Evolutionary conservation across 2,113 vertebrate species (phyloP).

Genomic region (Nematolebias whitei): DNA sequence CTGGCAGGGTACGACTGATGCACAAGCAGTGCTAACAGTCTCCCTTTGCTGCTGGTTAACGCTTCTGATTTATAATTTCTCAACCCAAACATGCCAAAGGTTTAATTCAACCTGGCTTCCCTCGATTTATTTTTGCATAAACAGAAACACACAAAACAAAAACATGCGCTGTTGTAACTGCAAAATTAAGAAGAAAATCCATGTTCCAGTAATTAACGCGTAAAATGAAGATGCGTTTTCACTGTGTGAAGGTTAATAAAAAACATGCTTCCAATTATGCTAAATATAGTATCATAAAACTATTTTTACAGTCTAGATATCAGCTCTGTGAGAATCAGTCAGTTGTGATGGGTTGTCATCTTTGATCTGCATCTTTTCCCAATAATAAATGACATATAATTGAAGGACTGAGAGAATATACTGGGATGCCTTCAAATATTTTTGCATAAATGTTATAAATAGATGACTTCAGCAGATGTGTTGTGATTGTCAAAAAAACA

Average conservation of each 20-base stretch:
- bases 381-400: conserved; percentile 5
- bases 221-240: neutral
- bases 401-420: conserved; percentile 19
- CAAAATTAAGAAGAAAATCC: neutral
- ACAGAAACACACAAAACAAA: conserved; percentile 13
- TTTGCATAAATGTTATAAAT: conserved; percentile 16
- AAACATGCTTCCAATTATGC: neutral
- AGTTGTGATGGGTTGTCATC: conserved; percentile 19
- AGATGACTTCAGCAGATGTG: conserved; percentile 8
- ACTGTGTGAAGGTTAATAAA: neutral
- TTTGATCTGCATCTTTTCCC: conserved; percentile 8
- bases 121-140: conserved; percentile 11
- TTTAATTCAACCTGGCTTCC: conserved; percentile 13
- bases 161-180: neutral
- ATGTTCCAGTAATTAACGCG: neutral
- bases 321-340: neutral
- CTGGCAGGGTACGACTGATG: conserved; percentile 21
- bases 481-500: neutral
- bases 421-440: conserved; percentile 16
- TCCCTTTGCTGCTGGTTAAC: conserved; percentile 24
- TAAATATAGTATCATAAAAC: conserved; percentile 47
- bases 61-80: conserved; percentile 20
- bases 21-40: conserved; percentile 18
- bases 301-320: conserved; percentile 2
- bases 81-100: conserved; percentile 7